Base-by-base conservation (phyloP, 2,797 vertebrate genomes). In the Lophura swinhoii region DNA sequence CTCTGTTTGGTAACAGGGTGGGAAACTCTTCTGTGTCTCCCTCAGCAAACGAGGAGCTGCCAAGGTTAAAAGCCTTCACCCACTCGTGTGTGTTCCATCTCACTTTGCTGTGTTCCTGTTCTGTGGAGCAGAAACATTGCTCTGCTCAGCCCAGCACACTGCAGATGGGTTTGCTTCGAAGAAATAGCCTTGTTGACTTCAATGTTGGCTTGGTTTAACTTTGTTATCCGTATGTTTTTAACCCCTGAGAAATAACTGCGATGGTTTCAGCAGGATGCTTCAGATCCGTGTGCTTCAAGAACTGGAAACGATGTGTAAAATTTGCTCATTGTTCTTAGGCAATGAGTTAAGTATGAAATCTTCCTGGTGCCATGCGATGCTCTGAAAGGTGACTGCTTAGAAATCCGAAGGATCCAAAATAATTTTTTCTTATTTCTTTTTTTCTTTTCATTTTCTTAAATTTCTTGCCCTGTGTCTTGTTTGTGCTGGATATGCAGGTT, bases 31-130 rank as follows among this genome's bases (percentile, higher is more conserved):
- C 35, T 20, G 10, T 62, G 49, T 6, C 12, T 23, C 23, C 20
- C 26, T 8, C 0, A 0, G 8, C 0, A 8, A 53, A 4, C 3
- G 2, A 35, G 33, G 41, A 11, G 29, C 21, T 24, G 5, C 6
- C 35, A 6, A 3, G 8, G 1, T 35, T n/a, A 3, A 12, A 43
- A 18, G 2, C 2, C 31, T 58, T 35, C 17, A 56, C 18, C 18
- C 31, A 20, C 29, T 7, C 18, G 37, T 37, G 35, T 51, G 17
- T 6, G 21, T 12, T 70, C 44, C 3, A 1, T 78, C 92, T 74
- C n/a, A 17, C 29, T 55, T 58, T 16, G 22, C 17, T 16, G 33
- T 11, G 76, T 69, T 43, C 28, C 8, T 64, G 67, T 79, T 29
- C 51, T 49, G 24, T 35, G 77, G 44, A 3, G 9, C 48, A 9